Evolutionary conservation across 2,888 invertebrate genomes (phyloP).

Genomic region (Thysanoteuthis rhombus): DNA sequence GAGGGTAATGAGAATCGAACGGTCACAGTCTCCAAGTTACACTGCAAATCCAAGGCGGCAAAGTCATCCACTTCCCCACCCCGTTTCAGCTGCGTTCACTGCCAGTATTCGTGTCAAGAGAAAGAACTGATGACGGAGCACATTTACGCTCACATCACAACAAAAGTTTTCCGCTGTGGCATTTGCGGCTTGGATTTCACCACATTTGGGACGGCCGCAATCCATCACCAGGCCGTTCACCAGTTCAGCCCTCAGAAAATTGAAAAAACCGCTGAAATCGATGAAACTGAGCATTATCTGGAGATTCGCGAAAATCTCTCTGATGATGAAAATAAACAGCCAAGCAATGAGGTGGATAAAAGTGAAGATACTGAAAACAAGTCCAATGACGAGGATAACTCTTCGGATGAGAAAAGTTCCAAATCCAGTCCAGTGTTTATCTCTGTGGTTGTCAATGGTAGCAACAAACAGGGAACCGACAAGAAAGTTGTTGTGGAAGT

Average conservation of each 20-base stretch:
- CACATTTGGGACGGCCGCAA: slow-evolving; percentile 23
- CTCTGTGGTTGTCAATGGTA: slow-evolving; percentile 28
- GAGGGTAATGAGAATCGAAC: slow-evolving; percentile 27
- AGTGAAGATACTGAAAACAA: background rate
- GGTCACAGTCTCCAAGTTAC: slow-evolving; percentile 1
- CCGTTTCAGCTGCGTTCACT: slow-evolving; percentile 22
- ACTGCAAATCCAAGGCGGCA: background rate
- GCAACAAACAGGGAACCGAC: background rate
- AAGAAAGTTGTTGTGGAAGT: slow-evolving; percentile 25
- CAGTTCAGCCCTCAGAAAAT: slow-evolving; percentile 12
- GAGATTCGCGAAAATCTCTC: slow-evolving; percentile 16
- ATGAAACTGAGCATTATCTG: slow-evolving; percentile 20
- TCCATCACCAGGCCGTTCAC: slow-evolving; percentile 13
- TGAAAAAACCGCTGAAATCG: background rate
- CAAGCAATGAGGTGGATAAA: background rate
- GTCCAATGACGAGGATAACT: background rate
- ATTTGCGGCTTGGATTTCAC: slow-evolving; percentile 19
- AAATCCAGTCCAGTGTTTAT: slow-evolving; percentile 24
- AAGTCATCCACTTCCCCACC: background rate
- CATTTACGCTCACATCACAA: slow-evolving; percentile 21
- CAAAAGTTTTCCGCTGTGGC: slow-evolving; percentile 24
- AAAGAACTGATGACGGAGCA: slow-evolving; percentile 24
- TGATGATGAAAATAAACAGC: slow-evolving; percentile 22
- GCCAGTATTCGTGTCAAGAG: slow-evolving; percentile 25
- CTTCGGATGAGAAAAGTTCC: slow-evolving; percentile 19